A percentile compares a stretch with the other conserved stretches of the same genome.
Evolutionary conservation across 2,113 vertebrate genomes (phyloP).

Genomic region (Chaetops frenatus): DNA sequence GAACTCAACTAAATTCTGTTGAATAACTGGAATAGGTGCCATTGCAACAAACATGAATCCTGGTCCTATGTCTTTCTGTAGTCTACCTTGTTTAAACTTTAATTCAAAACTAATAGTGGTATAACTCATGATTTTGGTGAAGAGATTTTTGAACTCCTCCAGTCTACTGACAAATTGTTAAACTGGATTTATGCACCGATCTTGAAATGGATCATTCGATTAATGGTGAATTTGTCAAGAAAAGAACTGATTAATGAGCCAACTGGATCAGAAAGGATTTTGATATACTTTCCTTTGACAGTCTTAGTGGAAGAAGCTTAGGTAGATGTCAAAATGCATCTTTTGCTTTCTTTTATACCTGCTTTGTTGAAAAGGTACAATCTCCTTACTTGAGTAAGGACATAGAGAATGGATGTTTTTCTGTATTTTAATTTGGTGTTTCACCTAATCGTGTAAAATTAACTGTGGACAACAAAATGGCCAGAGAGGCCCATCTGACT

Average conservation of each 20-base stretch:
- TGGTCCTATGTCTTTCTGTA: neutral
- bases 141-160: neutral
- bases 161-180: neutral
- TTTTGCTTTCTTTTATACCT: conserved; percentile 5
- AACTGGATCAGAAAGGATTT: neutral
- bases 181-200: neutral
- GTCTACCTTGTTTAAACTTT: neutral
- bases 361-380: neutral
- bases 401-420: neutral
- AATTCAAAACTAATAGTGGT: neutral
- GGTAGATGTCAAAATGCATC: neutral
- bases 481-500: neutral
- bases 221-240: neutral
- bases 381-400: neutral
- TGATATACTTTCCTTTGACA: neutral
- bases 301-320: neutral
- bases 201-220: neutral
- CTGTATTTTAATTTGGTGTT: neutral
- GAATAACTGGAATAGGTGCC: neutral
- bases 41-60: neutral
- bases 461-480: neutral
- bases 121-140: neutral
- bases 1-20: neutral
- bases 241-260: neutral
- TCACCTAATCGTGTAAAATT: neutral